Evolutionary conservation across 2,113 vertebrate genomes (phyloP), one percentile per base, ranked within the genome.

Genomic region (Peucedramus taeniatus): DNA sequence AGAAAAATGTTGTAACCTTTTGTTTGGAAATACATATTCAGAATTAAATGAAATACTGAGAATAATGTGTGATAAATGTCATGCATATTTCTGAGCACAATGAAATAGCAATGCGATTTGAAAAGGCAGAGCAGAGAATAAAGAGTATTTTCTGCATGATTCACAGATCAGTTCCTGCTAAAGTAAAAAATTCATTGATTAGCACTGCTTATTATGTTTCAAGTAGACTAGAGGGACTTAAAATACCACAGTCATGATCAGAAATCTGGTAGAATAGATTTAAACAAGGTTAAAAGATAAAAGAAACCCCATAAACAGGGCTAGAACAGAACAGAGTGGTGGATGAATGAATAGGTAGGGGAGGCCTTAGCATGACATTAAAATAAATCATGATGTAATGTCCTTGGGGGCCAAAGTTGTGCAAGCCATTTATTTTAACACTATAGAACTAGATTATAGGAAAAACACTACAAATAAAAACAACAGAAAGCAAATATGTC

Each of bases 251-350:
- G 2, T 75, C 18, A n/a, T 64, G 20, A 30, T 49, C 21, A 80
- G 35, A 86, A 85, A 72, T 72, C 30, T 71, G 56, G 21, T 85
- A 85, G 23, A 88, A 83, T 76, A 77, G 12, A 64, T 92, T 76
- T 92, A 90, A 92, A 76, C 40, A 90, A 84, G 56, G 19, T 88
- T 42, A 63, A 75, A 93, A 79, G 15, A 44, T 68, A 75, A 81
- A 92, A 53, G 35, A 76, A 85, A 37, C 14, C 16, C 21, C 17
- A 39, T 56, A 56, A 88, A 54, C 39, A 76, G 18, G 10, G 28
- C 37, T 90, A 24, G 49, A 84, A 79, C 16, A 71, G 40, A 90
- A 64, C 31, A 64, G 35, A 11, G 30, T 42, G 31, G 42, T 84
- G 26, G 37, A 56, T 63, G 83, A 50, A 61, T 75, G 42, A 77